Evolutionary conservation across 2,113 vertebrate genomes (phyloP).

Genomic region (Phoxinus phoxinus): DNA sequence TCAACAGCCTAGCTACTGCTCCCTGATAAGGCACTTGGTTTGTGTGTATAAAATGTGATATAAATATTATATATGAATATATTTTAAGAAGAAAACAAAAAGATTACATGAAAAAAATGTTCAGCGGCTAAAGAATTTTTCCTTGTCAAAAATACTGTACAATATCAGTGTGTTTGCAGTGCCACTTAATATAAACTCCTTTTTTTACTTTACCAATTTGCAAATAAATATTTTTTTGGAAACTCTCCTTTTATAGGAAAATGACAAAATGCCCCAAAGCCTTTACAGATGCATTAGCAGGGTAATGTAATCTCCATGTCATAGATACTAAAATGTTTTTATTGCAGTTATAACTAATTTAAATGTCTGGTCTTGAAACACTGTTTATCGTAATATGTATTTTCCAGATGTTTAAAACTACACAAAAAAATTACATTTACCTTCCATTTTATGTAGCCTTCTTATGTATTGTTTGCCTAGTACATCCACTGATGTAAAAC

Average conservation of each 20-base stretch:
- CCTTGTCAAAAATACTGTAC: constrained; percentile 65
- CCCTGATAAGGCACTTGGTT: constrained; percentile 79
- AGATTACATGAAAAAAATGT: constrained; percentile 58
- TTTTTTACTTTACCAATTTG: constrained; percentile 67
- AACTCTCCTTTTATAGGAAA: constrained; percentile 38
- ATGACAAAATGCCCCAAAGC: constrained; percentile 48
- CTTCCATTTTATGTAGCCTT: background rate
- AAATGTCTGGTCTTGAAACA: constrained; percentile 28
- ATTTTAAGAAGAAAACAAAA: constrained; percentile 75
- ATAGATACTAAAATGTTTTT: background rate
- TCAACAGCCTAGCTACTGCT: constrained; percentile 62
- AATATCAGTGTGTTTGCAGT: constrained; percentile 63
- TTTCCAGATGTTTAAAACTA: background rate
- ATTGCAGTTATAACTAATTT: constrained; percentile 13
- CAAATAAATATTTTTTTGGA: constrained; percentile 21
- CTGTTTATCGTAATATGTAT: background rate
- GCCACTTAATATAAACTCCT: constrained; percentile 58
- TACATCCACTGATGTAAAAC: constrained; percentile 10
- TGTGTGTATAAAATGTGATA: constrained; percentile 77
- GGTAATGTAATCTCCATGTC: background rate
- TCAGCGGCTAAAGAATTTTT: constrained; percentile 62
- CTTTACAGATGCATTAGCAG: background rate
- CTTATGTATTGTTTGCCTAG: background rate
- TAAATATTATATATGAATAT: constrained; percentile 79
- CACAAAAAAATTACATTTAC: background rate